phyloP scores from a whole-genome alignment of 2,797 vertebrate genomes.

The Alosa sapidissima region DNA sequence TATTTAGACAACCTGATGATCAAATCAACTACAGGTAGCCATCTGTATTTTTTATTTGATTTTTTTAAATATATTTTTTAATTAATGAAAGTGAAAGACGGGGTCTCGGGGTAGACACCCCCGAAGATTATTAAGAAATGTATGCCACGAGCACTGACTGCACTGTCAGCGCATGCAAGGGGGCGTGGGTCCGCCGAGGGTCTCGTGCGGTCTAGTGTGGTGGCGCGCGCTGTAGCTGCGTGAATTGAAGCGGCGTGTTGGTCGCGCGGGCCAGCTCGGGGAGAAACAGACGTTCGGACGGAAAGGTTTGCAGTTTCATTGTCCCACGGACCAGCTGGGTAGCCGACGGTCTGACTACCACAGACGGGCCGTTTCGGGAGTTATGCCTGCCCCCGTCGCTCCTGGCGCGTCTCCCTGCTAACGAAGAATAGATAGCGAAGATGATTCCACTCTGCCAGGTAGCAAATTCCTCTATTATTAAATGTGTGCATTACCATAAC shows the following conservation, averaged over 20 bases:
- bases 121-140: constrained; percentile 15
- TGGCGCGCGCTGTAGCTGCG: constrained; percentile 42
- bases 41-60: not conserved
- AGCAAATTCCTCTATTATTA: constrained; percentile 28
- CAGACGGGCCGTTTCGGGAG: constrained; percentile 33
- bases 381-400: constrained; percentile 36
- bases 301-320: constrained; percentile 40
- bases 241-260: constrained; percentile 46
- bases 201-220: constrained; percentile 46
- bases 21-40: not conserved
- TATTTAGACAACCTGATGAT: constrained; percentile 6
- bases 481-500: constrained; percentile 18
- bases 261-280: constrained; percentile 42
- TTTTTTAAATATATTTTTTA: too few relatives aligned
- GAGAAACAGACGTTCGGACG: constrained; percentile 25
- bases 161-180: constrained; percentile 40
- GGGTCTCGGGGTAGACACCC: not conserved
- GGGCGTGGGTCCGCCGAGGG: constrained; percentile 50
- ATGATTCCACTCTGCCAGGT: constrained; percentile 40
- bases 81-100: not conserved
- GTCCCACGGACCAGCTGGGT: constrained; percentile 35
- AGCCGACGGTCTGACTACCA: constrained; percentile 33
- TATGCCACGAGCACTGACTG: constrained; percentile 6
- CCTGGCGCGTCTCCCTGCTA: constrained; percentile 15
- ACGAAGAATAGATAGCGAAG: constrained; percentile 30